phyloP scores from a whole-genome alignment of 2,888 invertebrate genomes.

The Harpalus rubripes region DNA sequence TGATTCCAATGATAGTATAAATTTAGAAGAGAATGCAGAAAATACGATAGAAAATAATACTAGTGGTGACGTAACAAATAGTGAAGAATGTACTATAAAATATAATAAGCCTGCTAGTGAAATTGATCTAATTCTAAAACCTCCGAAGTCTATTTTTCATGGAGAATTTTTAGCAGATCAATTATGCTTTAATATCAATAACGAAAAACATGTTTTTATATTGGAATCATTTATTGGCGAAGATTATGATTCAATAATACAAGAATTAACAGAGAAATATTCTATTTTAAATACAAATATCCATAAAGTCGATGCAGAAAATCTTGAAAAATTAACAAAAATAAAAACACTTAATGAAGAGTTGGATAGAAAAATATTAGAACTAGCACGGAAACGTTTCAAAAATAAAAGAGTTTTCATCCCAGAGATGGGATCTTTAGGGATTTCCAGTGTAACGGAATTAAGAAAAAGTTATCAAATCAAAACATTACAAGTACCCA shows the following conservation, averaged over 20 bases:
- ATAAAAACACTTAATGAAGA: constrained; percentile 1
- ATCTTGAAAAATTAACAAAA: background rate
- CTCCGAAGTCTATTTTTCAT: background rate
- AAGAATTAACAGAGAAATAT: background rate
- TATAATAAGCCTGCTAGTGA: background rate
- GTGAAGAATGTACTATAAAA: background rate
- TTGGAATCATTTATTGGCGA: background rate
- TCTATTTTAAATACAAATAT: background rate
- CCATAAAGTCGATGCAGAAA: background rate
- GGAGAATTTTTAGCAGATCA: background rate
- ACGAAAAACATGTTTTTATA: background rate
- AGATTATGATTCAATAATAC: background rate
- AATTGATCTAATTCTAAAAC: background rate
- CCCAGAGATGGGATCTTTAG: background rate
- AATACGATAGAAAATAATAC: too few species aligned
- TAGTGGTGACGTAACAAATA: background rate
- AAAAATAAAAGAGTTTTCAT: background rate
- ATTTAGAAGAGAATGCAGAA: background rate
- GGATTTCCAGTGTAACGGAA: background rate
- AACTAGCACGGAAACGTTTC: background rate
- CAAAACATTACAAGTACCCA: background rate
- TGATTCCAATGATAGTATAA: background rate
- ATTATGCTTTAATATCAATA: background rate
- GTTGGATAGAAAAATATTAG: background rate
- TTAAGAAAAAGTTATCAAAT: too few species aligned